These are phyloP conservation scores for Brachypteracias leptosomus DNA, from an alignment of 2,113 vertebrate species.

Conservation along the genomic window DNA sequence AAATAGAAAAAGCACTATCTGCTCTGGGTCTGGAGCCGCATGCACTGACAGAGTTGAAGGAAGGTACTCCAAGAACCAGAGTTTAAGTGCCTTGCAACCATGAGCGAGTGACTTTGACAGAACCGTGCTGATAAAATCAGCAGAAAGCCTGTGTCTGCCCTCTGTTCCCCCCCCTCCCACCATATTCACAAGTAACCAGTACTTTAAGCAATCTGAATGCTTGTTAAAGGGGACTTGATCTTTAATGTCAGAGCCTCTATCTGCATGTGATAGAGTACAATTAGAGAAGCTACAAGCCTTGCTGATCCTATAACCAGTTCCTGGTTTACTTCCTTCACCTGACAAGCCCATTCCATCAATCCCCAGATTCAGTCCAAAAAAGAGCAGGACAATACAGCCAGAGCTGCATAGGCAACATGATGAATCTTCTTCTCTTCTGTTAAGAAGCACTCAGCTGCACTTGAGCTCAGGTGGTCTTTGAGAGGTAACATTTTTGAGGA, in stretches of 20 bases:
- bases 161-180: not conserved
- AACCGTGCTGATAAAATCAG: conserved; percentile 1
- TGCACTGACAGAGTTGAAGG: not conserved
- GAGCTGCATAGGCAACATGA: not conserved
- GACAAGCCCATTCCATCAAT: not conserved
- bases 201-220: not conserved
- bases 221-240: not conserved
- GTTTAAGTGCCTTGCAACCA: not conserved
- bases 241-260: not conserved
- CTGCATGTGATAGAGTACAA: not conserved
- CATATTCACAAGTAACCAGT: not conserved
- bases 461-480: not conserved
- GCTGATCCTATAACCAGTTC: not conserved
- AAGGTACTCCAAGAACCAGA: not conserved
- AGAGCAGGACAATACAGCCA: not conserved
- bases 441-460: not conserved
- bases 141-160: not conserved
- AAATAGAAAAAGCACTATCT: not conserved
- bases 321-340: not conserved
- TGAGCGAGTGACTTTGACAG: not conserved
- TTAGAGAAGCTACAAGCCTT: not conserved
- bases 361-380: not conserved
- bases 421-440: not conserved
- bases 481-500: not conserved
- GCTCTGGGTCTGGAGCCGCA: not conserved